A percentile compares a stretch with the other conserved stretches of the same genome.
Evolutionary conservation across 2,113 vertebrate species (phyloP).

Genomic region (Ramphastos sulfuratus): DNA sequence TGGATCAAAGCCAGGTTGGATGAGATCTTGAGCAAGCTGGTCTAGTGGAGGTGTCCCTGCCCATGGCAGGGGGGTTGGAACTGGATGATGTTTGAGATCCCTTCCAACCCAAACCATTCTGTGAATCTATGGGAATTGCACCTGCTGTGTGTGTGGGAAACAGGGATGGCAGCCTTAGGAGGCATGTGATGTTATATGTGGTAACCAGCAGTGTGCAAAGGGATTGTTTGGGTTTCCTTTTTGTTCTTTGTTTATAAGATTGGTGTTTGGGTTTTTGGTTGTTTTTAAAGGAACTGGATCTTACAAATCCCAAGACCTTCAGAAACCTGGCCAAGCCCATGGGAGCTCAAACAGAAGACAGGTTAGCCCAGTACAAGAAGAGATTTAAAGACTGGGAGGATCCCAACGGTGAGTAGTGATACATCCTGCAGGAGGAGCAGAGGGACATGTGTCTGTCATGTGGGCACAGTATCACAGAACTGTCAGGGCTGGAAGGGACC

Average conservation of each 20-base stretch:
- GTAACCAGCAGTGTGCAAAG: not conserved
- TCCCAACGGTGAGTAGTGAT: conserved; percentile 84
- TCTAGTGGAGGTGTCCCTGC: too few relatives aligned
- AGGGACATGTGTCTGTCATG: rapidly evolving
- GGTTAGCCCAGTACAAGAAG: conserved; percentile 96
- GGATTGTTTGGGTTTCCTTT: not conserved
- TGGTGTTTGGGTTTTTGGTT: not conserved
- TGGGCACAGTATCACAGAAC: too few relatives aligned
- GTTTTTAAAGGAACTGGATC: conserved; percentile 89
- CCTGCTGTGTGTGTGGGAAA: not conserved
- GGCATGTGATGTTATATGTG: not conserved
- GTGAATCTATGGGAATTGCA: not conserved
- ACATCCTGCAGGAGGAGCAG: not conserved
- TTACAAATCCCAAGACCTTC: conserved; percentile 94
- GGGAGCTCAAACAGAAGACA: conserved; percentile 96
- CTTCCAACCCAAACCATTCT: too few relatives aligned
- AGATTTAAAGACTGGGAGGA: conserved; percentile 98
- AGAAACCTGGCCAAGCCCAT: conserved; percentile 95
- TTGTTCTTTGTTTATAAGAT: not conserved
- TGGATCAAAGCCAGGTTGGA: too few relatives aligned
- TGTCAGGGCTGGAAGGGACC: too few relatives aligned
- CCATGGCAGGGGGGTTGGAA: too few relatives aligned
- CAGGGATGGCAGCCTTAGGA: not conserved
- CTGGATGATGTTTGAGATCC: too few relatives aligned
- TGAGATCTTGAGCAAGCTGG: too few relatives aligned